These are phyloP conservation scores for Osmerus eperlanus DNA, from an alignment of 2,113 vertebrate genomes.

Conservation along the genomic window DNA sequence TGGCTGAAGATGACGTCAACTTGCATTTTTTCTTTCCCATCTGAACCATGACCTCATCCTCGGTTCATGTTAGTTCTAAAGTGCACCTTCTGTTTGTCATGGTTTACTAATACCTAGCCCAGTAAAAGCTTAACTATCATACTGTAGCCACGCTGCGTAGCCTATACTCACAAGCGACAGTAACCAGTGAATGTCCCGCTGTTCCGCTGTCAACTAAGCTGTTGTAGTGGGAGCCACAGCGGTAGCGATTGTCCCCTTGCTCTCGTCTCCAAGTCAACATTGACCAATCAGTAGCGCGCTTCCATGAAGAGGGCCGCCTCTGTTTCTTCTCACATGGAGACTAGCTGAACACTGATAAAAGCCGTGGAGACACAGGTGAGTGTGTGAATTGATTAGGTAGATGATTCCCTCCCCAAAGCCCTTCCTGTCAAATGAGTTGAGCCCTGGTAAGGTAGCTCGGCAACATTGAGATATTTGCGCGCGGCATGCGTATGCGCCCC, in stretches of 20 bases:
- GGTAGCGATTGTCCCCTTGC: conserved; percentile 25
- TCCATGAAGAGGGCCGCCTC: conserved; percentile 39
- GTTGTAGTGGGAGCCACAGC: conserved; percentile 34
- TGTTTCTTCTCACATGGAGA: conserved; percentile 48
- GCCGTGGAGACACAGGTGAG: conserved; percentile 62
- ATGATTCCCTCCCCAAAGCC: background rate
- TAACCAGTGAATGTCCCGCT: conserved; percentile 12
- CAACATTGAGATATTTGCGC: conserved; percentile 5
- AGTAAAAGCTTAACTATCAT: conserved; percentile 31
- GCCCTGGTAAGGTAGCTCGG: conserved; percentile 26
- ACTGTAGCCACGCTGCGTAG: background rate
- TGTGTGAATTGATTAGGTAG: conserved; percentile 5
- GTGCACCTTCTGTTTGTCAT: conserved; percentile 66
- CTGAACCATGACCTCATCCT: conserved; percentile 87
- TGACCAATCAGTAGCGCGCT: conserved; percentile 32
- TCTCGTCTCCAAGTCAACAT: conserved; percentile 57
- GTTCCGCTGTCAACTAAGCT: conserved; percentile 48
- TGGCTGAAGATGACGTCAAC: conserved; percentile 90
- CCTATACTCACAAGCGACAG: background rate
- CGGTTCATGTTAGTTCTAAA: conserved; percentile 79
- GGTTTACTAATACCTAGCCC: conserved; percentile 43
- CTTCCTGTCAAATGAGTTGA: conserved; percentile 8
- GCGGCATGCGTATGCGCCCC: conserved; percentile 12
- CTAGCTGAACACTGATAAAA: conserved; percentile 30
- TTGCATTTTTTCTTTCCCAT: conserved; percentile 47